Base-by-base conservation (phyloP, 2,113 vertebrate species). In the Sylvia atricapilla region DNA sequence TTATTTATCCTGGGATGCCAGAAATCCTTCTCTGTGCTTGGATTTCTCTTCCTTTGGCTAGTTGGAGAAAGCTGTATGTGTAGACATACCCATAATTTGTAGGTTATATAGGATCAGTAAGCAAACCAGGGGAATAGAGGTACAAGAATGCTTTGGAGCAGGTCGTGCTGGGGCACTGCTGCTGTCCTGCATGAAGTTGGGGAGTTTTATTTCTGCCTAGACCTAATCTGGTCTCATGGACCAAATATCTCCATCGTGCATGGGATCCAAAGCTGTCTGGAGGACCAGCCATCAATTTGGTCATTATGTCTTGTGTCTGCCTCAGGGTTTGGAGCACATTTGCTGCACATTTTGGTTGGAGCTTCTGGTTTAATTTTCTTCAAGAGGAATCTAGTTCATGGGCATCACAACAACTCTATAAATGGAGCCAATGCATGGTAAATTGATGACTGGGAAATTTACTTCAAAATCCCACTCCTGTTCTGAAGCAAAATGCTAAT, bases 361-460 rank as follows among this genome's bases (percentile, higher is more conserved):
- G 44, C 19, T 79, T 88, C 58, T 93, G 35, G 28, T 86, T 95
- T 96, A 58, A 85, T 93, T 88, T 96, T 77, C 47, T 89, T 74
- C 15, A 2, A 62, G 55, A 89, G 21, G 37, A 77, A 77, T 86
- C 37, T 53, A 66, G 62, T 62, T 94, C 37, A 74, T 39, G 56
- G 84, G 72, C 46, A 80, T 83, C 75, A 90, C 58, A 94, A 59
- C 72, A 93, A 68, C 47, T 93, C 75, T 92, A 79, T 44, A 87
- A 90, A 69, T 0, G 0, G 67, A 95, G 86, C 88, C 85, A 92
- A 15, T 55, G 76, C 72, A 77, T 84, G 68, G 55, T 39, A 77
- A 93, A 93, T 77, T 70, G 83, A 88, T 94, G 85, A 55, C 75
- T 77, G 68, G 79, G 89, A 92, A 86, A 90, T 94, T 90, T 90